Evolutionary conservation across 2,113 vertebrate species (phyloP), one percentile per base, ranked within the genome.

Genomic region (Rhombomys opimus): DNA sequence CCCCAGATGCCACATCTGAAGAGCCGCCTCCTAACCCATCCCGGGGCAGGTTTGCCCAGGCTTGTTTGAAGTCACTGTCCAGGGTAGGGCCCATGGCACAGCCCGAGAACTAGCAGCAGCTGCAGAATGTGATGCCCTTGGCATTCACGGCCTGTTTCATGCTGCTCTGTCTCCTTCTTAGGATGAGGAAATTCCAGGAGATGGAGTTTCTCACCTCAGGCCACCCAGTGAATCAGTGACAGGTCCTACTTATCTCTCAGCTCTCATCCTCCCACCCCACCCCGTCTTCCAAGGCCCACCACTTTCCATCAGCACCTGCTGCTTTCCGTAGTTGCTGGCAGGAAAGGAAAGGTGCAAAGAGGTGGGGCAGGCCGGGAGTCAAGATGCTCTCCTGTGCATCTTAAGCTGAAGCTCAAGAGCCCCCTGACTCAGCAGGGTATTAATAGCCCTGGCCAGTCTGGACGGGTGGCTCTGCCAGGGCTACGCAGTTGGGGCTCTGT

Each of bases 401-500:
- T 98, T 98, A 98, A 94, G 94, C 96, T 97, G 98, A 98, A 98
- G 98, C 89, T 84, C 97, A 97, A 98, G 98, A 97, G 95, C 97
- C 98, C 98, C 98, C 98, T 98, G 98, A 98, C 97, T 98, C 98
- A 98, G 98, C 98, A 98, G 97, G 97, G 97, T 98, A 98, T 98
- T 98, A 98, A 98, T 98, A 98, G 94, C 94, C 63, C 76, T 50
- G 59, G 70, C 84, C 0, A 2, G 32, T 59, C 89, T 41, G 0
- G 3, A 90, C 80, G 81, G 85, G 76, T 1, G 2, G 54, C 70
- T 80, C 70, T 61, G 88, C 85, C 68, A 18, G 59, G 57, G 75
- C 25, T 78, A 22, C 32, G 67, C 65, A 23, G 77, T 46, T 54
- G 15, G 77, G 50, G 27, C 35, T 22, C 59, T 4, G 27, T 4